A percentile compares a stretch with the other conserved stretches of the same genome.
These are phyloP conservation scores for Hipparchia semele DNA, from an alignment of 2,888 invertebrate species.

Conservation along the genomic window DNA sequence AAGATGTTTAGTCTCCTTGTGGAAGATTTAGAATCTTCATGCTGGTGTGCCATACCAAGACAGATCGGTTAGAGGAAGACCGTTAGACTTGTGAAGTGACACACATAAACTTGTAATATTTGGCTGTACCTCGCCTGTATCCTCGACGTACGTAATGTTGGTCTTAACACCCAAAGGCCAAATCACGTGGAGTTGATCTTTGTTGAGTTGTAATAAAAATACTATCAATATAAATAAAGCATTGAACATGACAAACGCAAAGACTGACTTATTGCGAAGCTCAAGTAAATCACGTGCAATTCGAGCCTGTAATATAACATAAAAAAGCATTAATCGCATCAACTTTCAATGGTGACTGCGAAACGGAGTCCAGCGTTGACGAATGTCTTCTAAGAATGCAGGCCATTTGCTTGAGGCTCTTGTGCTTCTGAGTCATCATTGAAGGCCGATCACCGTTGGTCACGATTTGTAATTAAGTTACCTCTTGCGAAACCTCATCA, in stretches of 20 bases:
- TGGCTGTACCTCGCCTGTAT: slow-evolving; percentile 93
- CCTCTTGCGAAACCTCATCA: slow-evolving; percentile 95
- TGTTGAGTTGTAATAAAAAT: slow-evolving; percentile 99
- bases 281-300: slow-evolving; percentile 96
- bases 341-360: slow-evolving; percentile 83
- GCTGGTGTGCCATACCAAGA: slow-evolving; percentile 78
- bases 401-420: slow-evolving; percentile 23
- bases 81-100: slow-evolving; percentile 80
- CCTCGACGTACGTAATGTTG: slow-evolving; percentile 96
- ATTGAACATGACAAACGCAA: slow-evolving; percentile 99
- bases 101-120: slow-evolving; percentile 71
- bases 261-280: slow-evolving; percentile 98
- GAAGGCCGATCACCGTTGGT: slow-evolving; percentile 70
- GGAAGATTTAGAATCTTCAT: slow-evolving; percentile 67
- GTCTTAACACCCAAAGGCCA: slow-evolving; percentile 98
- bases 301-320: slow-evolving; percentile 88
- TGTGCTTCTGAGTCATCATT: slow-evolving; percentile 73
- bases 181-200: slow-evolving; percentile 98
- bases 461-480: slow-evolving; percentile 85
- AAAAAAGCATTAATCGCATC: slow-evolving; percentile 73
- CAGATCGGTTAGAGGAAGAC: slow-evolving; percentile 81
- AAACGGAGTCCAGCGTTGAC: slow-evolving; percentile 45
- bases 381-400: neutral
- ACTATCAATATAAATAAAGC: slow-evolving; percentile 99
- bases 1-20: slow-evolving; percentile 68